phyloP scores from a whole-genome alignment of 2,113 vertebrate species.

The Ptyas mucosa region DNA sequence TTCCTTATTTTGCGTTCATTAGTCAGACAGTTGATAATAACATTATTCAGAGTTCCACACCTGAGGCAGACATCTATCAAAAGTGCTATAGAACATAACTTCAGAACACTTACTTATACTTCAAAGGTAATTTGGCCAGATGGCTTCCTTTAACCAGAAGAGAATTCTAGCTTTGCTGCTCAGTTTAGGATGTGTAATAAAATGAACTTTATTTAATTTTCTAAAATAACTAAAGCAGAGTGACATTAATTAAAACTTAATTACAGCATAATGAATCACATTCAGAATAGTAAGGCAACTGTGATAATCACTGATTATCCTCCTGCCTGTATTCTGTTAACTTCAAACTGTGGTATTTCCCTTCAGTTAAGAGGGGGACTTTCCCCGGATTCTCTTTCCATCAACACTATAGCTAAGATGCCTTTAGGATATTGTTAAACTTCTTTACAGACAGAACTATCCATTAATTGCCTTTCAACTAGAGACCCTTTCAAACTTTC shows the following conservation, averaged over 20 bases:
- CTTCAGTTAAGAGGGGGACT: background rate
- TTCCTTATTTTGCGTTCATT: no score
- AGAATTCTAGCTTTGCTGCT: slow-evolving; percentile 62
- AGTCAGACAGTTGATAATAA: background rate
- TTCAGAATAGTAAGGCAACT: slow-evolving; percentile 55
- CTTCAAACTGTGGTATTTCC: background rate
- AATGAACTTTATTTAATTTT: slow-evolving; percentile 77
- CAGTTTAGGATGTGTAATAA: slow-evolving; percentile 65
- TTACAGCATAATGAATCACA: slow-evolving; percentile 69
- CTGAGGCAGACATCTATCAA: slow-evolving; percentile 47
- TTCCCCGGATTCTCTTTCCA: background rate
- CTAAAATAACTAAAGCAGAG: slow-evolving; percentile 71
- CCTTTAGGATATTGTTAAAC: background rate
- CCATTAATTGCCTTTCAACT: background rate
- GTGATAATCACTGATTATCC: slow-evolving; percentile 59
- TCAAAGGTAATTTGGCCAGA: slow-evolving; percentile 60
- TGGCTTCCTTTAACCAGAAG: slow-evolving; percentile 65
- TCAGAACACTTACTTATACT: slow-evolving; percentile 55
- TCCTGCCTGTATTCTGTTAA: slow-evolving; percentile 41
- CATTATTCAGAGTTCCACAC: slow-evolving; percentile 44
- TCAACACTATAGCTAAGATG: slow-evolving; percentile 1
- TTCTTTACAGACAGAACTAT: background rate
- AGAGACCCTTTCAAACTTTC: background rate
- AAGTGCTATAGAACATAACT: slow-evolving; percentile 52
- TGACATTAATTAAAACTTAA: slow-evolving; percentile 76